Evolutionary conservation across 2,888 invertebrate species (phyloP), one percentile per base, ranked within the genome.

Genomic region (Eristalinus sepulchralis): DNA sequence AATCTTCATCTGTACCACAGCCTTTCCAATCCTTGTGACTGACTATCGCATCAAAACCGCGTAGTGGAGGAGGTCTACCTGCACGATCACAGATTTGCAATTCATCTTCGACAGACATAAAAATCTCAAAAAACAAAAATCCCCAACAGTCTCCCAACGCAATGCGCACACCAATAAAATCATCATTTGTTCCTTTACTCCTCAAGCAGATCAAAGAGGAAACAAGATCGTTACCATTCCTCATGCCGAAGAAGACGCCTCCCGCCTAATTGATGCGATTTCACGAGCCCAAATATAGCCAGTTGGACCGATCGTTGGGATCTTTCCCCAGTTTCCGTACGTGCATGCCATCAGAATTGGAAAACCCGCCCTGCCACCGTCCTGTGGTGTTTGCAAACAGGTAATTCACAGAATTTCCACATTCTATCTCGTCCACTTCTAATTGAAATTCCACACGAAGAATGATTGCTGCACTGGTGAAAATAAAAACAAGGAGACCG

Each of bases 371-470:
- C 17, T 47, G n/a, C 17, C 47, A 17, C 47, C 47, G 34, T 70
- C 57, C 82, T 63, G 66, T 62, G 53, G 75, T 71, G 63, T 31
- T 72, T 33, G 36, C 33, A 82, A 83, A 83, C 86, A 62, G 71
- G 78, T 83, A 86, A 79, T 86, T 82, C 86, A 86, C 82, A 86
- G 83, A 86, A 86, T 73, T 83, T 78, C 78, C 36, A 67, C 86
- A 86, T 86, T 83, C 75, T 75, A 78, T 82, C 86, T 86, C 86
- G 86, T 86, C 75, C 86, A 53, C 70, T 83, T 86, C 86, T 86
- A 86, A 86, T 86, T 86, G 86, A 86, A 86, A 86, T 86, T 86
- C 86, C 83, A 86, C 86, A 86, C 86, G 75, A 75, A 79, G 75
- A 79, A 83, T 86, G 86, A 86, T 86, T 86, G 83, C 83, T 79